A percentile compares a stretch with the other conserved stretches of the same genome.
Evolutionary conservation across 2,888 invertebrate genomes (phyloP).

Genomic region (Drosophila paracracens): DNA sequence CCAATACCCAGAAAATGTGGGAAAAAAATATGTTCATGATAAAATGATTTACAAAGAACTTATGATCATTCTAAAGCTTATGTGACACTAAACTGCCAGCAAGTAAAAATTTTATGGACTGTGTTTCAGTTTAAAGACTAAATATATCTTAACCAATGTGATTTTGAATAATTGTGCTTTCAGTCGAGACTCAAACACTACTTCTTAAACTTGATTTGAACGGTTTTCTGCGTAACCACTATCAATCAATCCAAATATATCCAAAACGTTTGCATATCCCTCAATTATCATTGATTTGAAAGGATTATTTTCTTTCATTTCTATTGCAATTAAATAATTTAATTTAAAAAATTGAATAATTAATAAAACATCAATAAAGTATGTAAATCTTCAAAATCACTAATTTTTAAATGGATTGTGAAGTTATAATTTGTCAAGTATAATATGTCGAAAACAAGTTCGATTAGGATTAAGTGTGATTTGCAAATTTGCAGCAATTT

Average conservation of each 20-base stretch:
- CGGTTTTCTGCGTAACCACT: no score
- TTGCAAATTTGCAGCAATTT: background rate
- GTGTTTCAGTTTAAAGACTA: background rate
- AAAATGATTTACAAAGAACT: background rate
- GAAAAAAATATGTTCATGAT: no score
- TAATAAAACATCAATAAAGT: background rate
- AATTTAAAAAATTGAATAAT: no score
- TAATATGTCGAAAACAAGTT: background rate
- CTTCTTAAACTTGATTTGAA: background rate
- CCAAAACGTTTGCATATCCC: accelerated
- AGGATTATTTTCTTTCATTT: no score
- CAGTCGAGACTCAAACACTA: no score
- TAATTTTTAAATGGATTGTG: background rate
- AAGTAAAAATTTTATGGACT: background rate
- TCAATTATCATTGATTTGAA: no score
- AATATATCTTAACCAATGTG: background rate
- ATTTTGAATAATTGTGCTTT: background rate
- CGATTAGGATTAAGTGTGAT: background rate
- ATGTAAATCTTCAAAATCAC: background rate
- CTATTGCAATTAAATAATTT: no score
- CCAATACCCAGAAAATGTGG: background rate
- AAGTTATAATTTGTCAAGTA: background rate
- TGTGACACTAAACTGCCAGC: no score
- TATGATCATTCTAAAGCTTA: accelerated
- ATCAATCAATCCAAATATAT: no score